Base-by-base conservation (phyloP, 2,888 invertebrate genomes). In the Mythimna loreyi region DNA sequence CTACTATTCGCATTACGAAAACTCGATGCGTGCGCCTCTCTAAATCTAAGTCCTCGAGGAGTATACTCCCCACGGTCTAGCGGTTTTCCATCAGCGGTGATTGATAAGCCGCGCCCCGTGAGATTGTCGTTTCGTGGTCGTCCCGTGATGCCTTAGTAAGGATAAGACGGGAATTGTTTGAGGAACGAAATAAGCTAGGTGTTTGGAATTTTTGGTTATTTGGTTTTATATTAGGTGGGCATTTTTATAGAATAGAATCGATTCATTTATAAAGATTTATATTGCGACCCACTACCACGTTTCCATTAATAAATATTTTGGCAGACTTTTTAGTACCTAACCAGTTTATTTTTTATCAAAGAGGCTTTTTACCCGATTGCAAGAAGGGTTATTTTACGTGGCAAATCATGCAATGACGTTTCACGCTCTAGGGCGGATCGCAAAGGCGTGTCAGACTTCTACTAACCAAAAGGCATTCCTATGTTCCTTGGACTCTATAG, bases 51-150 rank as follows among this genome's bases (percentile, higher is more conserved):
- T 78, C 80, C 81, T 77, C 64, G 68, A 63, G 70, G 73, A 63
- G 67, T 64, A 67, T 66, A 62, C 79, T 89, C 89, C 88, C 91
- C 86, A 82, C 85, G 86, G 89, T 83, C 86, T 87, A 76, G 85
- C 83, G 89, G 87, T 87, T 88, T 90, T 91, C 90, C 91, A 91
- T 91, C 91, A 90, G 71, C 85, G 76, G 91, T 93, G 93, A 93
- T 93, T 92, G 92, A 93, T 93, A 92, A 92, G 91, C 87, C 86
- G 85, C 86, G 83, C 86, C 87, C 88, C 86, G 85, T 68, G 87
- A 84, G 89, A 87, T 85, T 75, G 86, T 82, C 81, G 84, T 84
- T 87, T 78, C 87, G 83, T 81, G 77, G 85, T 80, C 84, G 82
- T 82, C 75, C 69, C 75, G 73, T 63, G 47, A 60, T 70, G 77